phyloP scores from a whole-genome alignment of 2,797 vertebrate species.

The Poliocrania exsul region DNA sequence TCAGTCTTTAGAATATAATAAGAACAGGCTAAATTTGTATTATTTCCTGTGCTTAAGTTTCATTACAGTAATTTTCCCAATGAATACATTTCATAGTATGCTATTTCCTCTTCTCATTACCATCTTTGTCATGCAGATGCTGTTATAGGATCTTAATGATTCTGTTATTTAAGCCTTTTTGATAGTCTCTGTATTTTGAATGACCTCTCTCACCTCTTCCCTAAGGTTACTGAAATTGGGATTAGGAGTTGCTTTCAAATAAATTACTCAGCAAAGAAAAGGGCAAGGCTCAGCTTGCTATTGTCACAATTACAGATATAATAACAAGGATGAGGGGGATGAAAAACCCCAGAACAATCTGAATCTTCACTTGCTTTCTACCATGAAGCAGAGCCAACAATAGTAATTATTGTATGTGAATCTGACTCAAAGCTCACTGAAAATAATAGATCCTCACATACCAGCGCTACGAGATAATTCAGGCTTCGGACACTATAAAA shows the following conservation, averaged over 20 bases:
- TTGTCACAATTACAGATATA: slow-evolving; percentile 64
- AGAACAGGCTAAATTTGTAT: slow-evolving; percentile 22
- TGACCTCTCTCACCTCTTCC: slow-evolving; percentile 47
- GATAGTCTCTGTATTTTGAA: slow-evolving; percentile 63
- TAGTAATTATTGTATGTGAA: background rate
- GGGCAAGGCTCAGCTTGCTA: slow-evolving; percentile 30
- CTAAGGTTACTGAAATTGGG: slow-evolving; percentile 22
- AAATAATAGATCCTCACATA: background rate
- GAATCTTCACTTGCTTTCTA: background rate
- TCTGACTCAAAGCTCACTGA: background rate
- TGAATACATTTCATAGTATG: slow-evolving; percentile 54
- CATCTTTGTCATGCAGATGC: slow-evolving; percentile 47
- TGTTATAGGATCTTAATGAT: slow-evolving; percentile 67
- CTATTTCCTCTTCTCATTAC: slow-evolving; percentile 70
- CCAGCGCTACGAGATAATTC: background rate
- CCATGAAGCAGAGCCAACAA: background rate
- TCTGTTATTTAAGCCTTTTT: slow-evolving; percentile 66
- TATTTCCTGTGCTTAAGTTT: slow-evolving; percentile 53
- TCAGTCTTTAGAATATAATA: slow-evolving; percentile 40
- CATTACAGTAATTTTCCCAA: slow-evolving; percentile 62
- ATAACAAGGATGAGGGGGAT: background rate
- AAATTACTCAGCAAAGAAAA: slow-evolving; percentile 53
- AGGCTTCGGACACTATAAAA: background rate
- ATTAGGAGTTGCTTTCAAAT: slow-evolving; percentile 57
- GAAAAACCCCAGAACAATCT: background rate